Evolutionary conservation across 2,888 invertebrate genomes (phyloP), one percentile per base, ranked within the genome.

Genomic region (Matsumyia berberina): DNA sequence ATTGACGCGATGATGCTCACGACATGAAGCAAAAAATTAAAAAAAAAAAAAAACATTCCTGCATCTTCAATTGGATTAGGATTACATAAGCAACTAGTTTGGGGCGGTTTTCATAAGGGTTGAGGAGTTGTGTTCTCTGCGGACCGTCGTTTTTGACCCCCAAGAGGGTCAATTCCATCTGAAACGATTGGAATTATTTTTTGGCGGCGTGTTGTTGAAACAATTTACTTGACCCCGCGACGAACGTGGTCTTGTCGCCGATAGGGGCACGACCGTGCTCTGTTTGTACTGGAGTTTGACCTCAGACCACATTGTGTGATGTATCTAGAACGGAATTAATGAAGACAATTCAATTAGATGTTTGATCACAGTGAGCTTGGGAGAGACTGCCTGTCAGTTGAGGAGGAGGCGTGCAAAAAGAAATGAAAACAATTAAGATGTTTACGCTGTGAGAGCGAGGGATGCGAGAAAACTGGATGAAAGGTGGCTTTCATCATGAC

Each of bases 181-280:
- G 66, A 44, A 31, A 17, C 37, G 66, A 77, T 58, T 77, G 39
- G 72, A 66, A 77, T 77, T 82, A 77, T 82, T 57, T 76, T 82
- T 82, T 77, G 77, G 77, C 82, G 82, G 77, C 51, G 53, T 77
- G 66, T 85, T 85, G 79, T 60, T 70, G 70, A 80, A 80, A 66
- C 85, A 80, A 85, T 85, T 85, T 85, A 85, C 85, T 85, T 85
- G 74, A 85, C 80, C 80, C 70, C 66, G n/a, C n/a, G 51, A 19
- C 66, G 12, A 49, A 49, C 12, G 33, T 51, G 15, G 19, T 58
- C n/a, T 58, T 73, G 37, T 31, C 24, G 15, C 11, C 11, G 9
- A 33, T 78, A 78, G 70, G 69, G 78, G 78, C 62, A 35, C 70
- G 78, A 62, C 70, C 11, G 6, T 66, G 72, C 4, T 1, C 35